These are phyloP conservation scores for Acropternis orthonyx DNA, from an alignment of 2,797 vertebrate genomes.

Conservation along the genomic window DNA sequence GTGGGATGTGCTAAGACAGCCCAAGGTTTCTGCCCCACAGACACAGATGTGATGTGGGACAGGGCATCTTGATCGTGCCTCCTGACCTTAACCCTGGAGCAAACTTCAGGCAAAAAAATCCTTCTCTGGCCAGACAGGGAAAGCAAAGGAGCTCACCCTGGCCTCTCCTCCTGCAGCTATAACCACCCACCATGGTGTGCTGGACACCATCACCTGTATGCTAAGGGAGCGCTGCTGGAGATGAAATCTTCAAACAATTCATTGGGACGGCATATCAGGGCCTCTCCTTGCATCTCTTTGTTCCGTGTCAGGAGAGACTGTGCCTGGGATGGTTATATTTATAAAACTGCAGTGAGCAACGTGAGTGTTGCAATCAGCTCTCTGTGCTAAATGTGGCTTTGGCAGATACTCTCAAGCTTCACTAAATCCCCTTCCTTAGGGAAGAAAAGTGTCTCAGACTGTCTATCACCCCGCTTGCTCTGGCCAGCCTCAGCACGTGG, in stretches of 20 bases:
- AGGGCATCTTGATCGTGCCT: background rate
- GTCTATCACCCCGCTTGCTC: background rate
- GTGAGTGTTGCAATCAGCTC: background rate
- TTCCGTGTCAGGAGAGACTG: background rate
- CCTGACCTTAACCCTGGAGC: background rate
- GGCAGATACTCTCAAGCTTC: background rate
- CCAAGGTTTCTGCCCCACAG: background rate
- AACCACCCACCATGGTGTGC: background rate
- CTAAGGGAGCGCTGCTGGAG: background rate
- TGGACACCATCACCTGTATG: background rate
- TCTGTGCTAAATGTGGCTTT: conserved; percentile 15
- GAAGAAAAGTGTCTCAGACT: background rate
- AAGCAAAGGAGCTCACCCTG: background rate
- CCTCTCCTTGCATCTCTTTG: background rate
- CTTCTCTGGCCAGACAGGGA: background rate
- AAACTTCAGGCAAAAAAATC: background rate
- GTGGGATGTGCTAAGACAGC: background rate
- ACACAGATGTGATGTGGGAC: background rate
- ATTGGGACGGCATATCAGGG: background rate
- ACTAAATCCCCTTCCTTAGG: background rate
- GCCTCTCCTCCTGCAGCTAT: background rate
- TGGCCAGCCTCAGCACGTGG: background rate
- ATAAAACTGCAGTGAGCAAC: background rate
- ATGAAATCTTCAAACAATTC: background rate
- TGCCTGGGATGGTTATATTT: conserved; percentile 20